Evolutionary conservation across 53 echinoderm and acorn worm species (phyloP), one percentile per base, ranked within the genome.

Genomic region (Temnopleurus reevesii): DNA sequence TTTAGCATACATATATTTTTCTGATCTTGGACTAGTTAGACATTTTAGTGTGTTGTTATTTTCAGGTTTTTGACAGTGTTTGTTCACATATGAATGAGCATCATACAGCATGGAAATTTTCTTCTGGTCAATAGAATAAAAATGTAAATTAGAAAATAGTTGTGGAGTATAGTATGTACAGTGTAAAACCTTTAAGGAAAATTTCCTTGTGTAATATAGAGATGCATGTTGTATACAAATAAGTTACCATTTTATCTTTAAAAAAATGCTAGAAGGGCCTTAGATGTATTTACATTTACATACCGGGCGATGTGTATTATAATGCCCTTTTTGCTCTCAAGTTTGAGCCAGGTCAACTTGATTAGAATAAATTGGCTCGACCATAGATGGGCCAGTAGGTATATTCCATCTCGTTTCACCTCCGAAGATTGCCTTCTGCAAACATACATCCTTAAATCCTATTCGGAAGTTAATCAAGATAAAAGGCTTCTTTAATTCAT

Each of bases 331-430:
- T 38, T 38, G 18, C 41, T 19, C 71, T 49, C 49, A 49, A 49
- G 9, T 15, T 71, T n/a, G n/a, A n/a, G 21, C 41, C 25, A 12
- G 79, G 79, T 79, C 79, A 79, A 79, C 25, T 49, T 49, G 49
- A 79, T 79, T 79, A 47, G 49, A 1, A 29, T 47, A 79, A 79
- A 79, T 79, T 79, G 79, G 79, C 79, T 79, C 46, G 24, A 27
- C 44, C 21, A 2, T 10, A 8, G 27, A 4, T 77, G 46, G 35
- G 12, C 77, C 77, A 45, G 26, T 18, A 46, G 77, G 27, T 25
- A 46, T 47, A 2, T 2, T 49, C 46, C 79, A 79, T 46, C 49
- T 25, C 15, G 17, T 15, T 79, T 49, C 79, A 49, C 41, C 41
- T 46, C 51, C 79, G 46, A 25, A 46, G 18, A 79, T 27, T 79